Conservation (phyloP, 2,888 invertebrate genomes). For the Punctoribates punctum region DNA sequence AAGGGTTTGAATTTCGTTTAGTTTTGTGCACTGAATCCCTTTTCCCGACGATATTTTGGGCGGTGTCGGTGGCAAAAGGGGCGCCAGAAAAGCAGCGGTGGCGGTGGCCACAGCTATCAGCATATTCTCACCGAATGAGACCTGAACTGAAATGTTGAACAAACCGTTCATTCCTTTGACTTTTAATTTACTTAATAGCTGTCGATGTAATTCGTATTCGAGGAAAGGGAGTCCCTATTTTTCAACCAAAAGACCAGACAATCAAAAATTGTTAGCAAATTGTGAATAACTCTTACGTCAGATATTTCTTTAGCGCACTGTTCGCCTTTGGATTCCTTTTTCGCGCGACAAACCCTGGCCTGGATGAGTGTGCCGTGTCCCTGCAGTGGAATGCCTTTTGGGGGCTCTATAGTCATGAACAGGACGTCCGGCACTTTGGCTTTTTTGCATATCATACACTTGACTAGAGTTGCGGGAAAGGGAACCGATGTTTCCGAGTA, state of each 20-base stretch:
- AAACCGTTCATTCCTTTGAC: constrained; percentile 90
- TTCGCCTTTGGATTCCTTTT: constrained; percentile 51
- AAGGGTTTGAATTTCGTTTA: constrained; percentile 66
- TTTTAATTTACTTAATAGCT: constrained; percentile 81
- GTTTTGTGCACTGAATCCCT: constrained; percentile 50
- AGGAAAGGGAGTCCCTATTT: constrained; percentile 83
- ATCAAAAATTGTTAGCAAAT: not conserved
- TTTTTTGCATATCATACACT: constrained; percentile 69
- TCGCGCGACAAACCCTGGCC: constrained; percentile 54
- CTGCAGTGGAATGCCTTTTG: constrained; percentile 67
- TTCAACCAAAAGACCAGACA: constrained; percentile 37
- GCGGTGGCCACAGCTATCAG: constrained; percentile 74
- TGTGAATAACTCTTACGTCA: constrained; percentile 52
- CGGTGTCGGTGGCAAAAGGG: constrained; percentile 69
- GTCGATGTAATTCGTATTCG: constrained; percentile 89
- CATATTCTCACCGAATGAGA: constrained; percentile 79
- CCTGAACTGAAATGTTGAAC: constrained; percentile 74
- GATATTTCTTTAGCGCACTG: constrained; percentile 76
- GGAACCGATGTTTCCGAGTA: constrained; percentile 70
- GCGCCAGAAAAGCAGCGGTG: constrained; percentile 73
- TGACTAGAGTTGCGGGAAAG: constrained; percentile 67
- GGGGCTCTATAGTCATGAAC: constrained; percentile 81
- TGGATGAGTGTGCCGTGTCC: constrained; percentile 60
- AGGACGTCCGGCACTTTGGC: constrained; percentile 86
- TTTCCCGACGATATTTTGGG: constrained; percentile 62